Evolutionary conservation across 92 coral and sea anemone species (phyloP).

Genomic region (Metridium senile): DNA sequence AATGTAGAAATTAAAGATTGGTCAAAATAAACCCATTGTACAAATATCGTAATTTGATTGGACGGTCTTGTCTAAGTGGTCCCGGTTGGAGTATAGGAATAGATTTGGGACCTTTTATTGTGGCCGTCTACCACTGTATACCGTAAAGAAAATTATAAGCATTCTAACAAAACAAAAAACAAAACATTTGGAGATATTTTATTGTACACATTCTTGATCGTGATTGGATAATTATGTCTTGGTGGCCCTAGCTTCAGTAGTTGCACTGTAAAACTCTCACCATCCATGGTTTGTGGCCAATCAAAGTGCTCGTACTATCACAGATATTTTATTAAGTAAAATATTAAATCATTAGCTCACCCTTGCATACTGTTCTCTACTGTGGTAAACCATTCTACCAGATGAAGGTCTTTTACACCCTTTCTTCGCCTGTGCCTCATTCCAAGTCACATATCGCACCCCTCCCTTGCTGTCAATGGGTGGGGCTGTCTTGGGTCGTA

Average conservation of each 20-base stretch:
- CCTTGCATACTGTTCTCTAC: slow-evolving; percentile 31
- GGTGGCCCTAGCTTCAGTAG: not conserved
- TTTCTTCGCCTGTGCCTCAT: slow-evolving; percentile 70
- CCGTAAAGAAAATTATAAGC: too few species aligned
- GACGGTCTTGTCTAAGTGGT: too few species aligned
- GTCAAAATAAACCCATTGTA: too few species aligned
- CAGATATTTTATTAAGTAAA: not conserved
- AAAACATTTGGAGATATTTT: too few species aligned
- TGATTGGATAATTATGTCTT: too few species aligned
- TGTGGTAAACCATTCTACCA: slow-evolving; percentile 35
- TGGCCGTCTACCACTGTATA: too few species aligned
- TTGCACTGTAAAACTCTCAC: not conserved
- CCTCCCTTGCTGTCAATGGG: slow-evolving; percentile 67
- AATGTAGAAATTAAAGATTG: too few species aligned
- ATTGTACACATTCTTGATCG: too few species aligned
- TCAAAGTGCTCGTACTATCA: not conserved
- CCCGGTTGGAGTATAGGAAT: too few species aligned
- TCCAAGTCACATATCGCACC: slow-evolving; percentile 88
- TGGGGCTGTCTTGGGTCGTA: slow-evolving; percentile 95
- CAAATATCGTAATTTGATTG: too few species aligned
- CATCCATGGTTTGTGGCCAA: not conserved
- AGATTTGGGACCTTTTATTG: too few species aligned
- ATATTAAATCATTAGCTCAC: not conserved
- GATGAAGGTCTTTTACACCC: slow-evolving; percentile 55
- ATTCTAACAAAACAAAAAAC: too few species aligned